Conservation (phyloP, 2,113 vertebrate genomes). For the Mormyrus lacerda region DNA sequence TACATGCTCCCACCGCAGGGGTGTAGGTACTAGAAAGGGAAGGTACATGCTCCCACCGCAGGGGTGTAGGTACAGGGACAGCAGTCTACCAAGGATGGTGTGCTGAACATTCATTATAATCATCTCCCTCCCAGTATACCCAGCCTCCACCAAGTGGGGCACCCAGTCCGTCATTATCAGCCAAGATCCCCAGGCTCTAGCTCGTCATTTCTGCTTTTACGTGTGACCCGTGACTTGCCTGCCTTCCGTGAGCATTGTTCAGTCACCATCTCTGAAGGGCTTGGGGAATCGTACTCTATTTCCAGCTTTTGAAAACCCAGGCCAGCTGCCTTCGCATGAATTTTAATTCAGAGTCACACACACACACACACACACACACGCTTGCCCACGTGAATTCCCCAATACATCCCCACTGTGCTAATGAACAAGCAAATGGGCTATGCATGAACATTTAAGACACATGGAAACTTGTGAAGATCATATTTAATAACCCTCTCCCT, state of each 20-base stretch:
- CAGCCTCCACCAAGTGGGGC: not conserved
- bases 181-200: not conserved
- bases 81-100: not conserved
- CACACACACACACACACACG: not conserved
- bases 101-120: not conserved
- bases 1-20: not conserved
- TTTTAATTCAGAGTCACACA: not conserved
- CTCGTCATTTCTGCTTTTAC: not conserved
- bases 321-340: not conserved
- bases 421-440: not conserved
- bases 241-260: not conserved
- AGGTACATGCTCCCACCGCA: not conserved
- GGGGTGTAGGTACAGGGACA: not conserved
- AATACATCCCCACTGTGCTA: not conserved
- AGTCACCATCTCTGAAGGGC: not conserved
- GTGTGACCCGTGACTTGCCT: not conserved
- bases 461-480: not conserved
- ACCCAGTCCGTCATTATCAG: not conserved
- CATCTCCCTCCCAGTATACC: not conserved
- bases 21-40: not conserved
- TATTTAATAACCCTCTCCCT: not conserved
- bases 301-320: not conserved
- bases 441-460: not conserved
- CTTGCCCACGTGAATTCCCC: not conserved
- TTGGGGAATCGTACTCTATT: not conserved